Base-by-base conservation (phyloP, 2,888 invertebrate genomes). In the Pollenia amentaria region DNA sequence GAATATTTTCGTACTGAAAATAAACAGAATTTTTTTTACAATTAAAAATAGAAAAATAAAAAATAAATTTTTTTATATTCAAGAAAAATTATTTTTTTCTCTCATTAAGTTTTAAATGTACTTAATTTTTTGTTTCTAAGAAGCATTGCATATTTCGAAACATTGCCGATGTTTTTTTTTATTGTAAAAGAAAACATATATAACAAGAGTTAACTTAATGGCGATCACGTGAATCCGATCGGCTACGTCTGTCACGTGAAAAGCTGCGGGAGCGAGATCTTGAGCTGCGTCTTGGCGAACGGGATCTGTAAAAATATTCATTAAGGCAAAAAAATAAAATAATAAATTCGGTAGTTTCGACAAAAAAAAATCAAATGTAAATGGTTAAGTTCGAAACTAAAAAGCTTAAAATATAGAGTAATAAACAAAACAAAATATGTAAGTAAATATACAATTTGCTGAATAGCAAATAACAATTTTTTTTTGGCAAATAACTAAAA, bases 221-320 rank as follows among this genome's bases (percentile, higher is more conserved):
- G 78, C 95, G 94, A 91, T 95, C 95, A 89, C 95, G 93, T 38
- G 95, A 95, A 90, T 95, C 94, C 73, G 95, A 94, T 89, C 95
- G 94, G 91, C 94, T 95, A 88, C 94, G 93, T 89, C 95, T 93
- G 90, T 95, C 95, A 85, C 94, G 93, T 89, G 95, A 95, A 89
- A 94, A 94, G 89, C 94, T 95, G 88, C 95, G 92, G 62, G 94
- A 94, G 87, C 94, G 93, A 87, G 94, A 92, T 85, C 93, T 90
- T 3, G 93, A 69, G 40, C 73, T 91, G 18, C 93, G 93, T 72
- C 93, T 90, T 70, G 93, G 93, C 3, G 93, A 93, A 44, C 93
- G 92, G 77, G 93, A 93, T 90, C 93, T 93, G 91, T 75, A 92
- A 93, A 78, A 87, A 84, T 46, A 70, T 89, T 88, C 83, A 48